Base-by-base conservation (phyloP, 2,113 vertebrate species). In the Hassar affinis region DNA sequence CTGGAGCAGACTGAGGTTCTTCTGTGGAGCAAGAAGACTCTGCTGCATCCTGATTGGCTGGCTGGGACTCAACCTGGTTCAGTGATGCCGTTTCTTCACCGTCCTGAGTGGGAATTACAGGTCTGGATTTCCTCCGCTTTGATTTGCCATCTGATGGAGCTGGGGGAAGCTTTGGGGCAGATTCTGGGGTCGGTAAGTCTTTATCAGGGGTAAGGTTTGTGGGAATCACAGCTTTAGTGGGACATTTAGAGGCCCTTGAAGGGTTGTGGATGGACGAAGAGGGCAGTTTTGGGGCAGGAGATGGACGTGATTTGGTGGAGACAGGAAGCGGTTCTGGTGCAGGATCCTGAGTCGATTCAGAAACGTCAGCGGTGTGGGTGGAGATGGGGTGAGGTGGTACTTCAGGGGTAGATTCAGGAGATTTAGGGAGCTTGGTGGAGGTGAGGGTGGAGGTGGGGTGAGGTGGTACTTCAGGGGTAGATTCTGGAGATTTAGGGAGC, bases 401-500 rank as follows among this genome's bases (percentile, higher is more conserved):
- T 9, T 85, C 69, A 78, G 11, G 61, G 80, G 18, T 66, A 85
- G 88, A 54, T 71, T 15, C 85, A 6, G 92, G 90, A 71, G 80
- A 87, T 84, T 94, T 96, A 52, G 88, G 84, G 8, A 83, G 86
- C 72, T 90, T 90, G 56, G 86, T 62, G n/a, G 54, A 45, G 5
- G 14, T 62, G 25, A 5, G 22, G 75, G n/a, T 0, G 33, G 87
- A 86, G n/a, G 22, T 66, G 1, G 84, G 78, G n/a, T n/a, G n/a
- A n/a, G n/a, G n/a, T 6, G 79, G 61, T 84, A 79, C 14, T 9
- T 85, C 69, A 78, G 11, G 61, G 80, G 18, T 66, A 85, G 88
- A 54, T 71, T 15, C 85, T 5, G 92, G 90, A 71, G 80, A 87
- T 84, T 94, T 96, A 52, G 88, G 84, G 8, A 83, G 86, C 72